Evolutionary conservation across 2,888 invertebrate genomes (phyloP).

Genomic region (Heliconius hortense): DNA sequence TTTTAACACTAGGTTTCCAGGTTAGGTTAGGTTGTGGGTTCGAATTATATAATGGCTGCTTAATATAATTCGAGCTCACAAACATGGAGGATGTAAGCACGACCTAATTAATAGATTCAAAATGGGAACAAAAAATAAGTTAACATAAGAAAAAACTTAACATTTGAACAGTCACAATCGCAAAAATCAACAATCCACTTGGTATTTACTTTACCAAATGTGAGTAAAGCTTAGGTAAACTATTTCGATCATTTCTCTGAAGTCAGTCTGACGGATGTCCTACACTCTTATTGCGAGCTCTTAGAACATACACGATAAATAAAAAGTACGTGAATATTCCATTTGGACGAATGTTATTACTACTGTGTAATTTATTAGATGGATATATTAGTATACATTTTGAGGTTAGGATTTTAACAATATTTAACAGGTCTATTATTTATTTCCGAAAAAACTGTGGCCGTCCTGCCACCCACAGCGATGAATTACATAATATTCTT

Average conservation of each 20-base stretch:
- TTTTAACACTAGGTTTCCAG: too few relatives aligned
- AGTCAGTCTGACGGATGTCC: conserved; percentile 30
- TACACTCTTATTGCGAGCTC: conserved; percentile 31
- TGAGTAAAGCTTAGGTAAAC: conserved; percentile 1
- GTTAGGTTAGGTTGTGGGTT: too few relatives aligned
- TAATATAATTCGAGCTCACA: too few relatives aligned
- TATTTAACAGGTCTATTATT: background rate
- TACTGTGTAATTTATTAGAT: conserved; percentile 2
- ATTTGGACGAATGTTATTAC: conserved; percentile 20
- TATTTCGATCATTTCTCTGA: conserved; percentile 28
- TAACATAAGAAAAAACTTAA: background rate
- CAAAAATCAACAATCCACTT: background rate
- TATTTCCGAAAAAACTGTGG: too few relatives aligned
- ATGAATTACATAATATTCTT: too few relatives aligned
- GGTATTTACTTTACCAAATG: background rate
- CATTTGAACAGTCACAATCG: background rate
- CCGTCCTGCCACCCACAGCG: too few relatives aligned
- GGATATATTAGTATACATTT: background rate
- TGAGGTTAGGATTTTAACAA: background rate
- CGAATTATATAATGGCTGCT: too few relatives aligned
- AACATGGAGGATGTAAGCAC: too few relatives aligned
- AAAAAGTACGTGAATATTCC: conserved; percentile 33
- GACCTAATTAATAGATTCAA: too few relatives aligned
- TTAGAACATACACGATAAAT: conserved; percentile 24
- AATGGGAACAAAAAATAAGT: background rate